phyloP scores from a whole-genome alignment of 2,797 vertebrate genomes.

The Galaxias olidus region DNA sequence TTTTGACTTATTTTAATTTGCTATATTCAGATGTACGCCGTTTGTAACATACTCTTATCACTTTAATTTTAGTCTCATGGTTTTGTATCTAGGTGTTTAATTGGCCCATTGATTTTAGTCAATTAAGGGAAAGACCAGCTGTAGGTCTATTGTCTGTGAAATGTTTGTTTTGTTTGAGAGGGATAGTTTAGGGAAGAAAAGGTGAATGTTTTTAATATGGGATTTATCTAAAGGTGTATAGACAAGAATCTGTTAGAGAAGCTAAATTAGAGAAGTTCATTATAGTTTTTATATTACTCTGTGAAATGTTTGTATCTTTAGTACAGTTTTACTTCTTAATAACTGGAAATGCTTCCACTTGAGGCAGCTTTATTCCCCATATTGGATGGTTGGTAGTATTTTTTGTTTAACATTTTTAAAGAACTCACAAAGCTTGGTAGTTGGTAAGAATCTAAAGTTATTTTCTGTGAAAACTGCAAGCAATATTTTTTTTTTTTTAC shows the following conservation, averaged over 20 bases:
- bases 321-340: constrained; percentile 22
- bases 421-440: constrained; percentile 9
- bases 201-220: constrained; percentile 20
- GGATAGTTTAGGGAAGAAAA: constrained; percentile 7
- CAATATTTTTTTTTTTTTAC: constrained; percentile 20
- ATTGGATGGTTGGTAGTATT: constrained; percentile 7
- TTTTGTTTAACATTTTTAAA: constrained; percentile 20
- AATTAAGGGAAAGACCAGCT: constrained; percentile 47
- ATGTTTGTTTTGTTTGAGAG: constrained; percentile 40
- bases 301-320: constrained; percentile 36
- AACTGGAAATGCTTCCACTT: constrained; percentile 39
- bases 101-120: constrained; percentile 25
- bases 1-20: not conserved
- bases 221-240: constrained; percentile 12
- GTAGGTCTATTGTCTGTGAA: constrained; percentile 5
- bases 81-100: constrained; percentile 27
- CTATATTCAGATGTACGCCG: constrained; percentile 10
- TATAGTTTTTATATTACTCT: constrained; percentile 30
- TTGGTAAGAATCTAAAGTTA: not conserved
- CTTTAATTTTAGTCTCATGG: constrained; percentile 2
- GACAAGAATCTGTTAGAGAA: constrained; percentile 22
- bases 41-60: constrained; percentile 10
- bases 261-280: constrained; percentile 25
- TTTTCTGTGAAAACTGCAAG: constrained; percentile 13
- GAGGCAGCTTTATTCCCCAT: constrained; percentile 42